Percentiles rank a stretch among this genome's conserved stretches.
phyloP scores from a whole-genome alignment of 2,888 invertebrate species.

The Ephialtes manifestator region DNA sequence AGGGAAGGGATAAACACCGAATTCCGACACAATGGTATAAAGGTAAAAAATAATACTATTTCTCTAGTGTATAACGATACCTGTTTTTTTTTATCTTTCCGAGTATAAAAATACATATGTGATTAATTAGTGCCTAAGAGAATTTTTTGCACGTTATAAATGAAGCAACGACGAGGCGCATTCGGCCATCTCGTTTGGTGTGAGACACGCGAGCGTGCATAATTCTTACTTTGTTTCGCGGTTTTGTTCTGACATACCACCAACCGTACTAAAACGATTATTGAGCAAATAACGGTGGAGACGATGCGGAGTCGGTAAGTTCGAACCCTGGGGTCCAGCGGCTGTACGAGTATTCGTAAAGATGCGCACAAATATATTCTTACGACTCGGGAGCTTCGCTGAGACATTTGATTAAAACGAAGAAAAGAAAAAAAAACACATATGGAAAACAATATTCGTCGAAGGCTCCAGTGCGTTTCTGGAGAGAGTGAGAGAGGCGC shows the following conservation, averaged over 20 bases:
- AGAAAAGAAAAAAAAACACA: conserved; percentile 20
- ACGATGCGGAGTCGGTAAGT: conserved; percentile 31
- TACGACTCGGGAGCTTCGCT: conserved; percentile 18
- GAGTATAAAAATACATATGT: conserved; percentile 74
- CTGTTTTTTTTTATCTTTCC: conserved; percentile 65
- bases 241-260: conserved; percentile 34
- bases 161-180: conserved; percentile 65
- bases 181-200: conserved; percentile 42
- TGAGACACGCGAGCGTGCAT: conserved; percentile 37
- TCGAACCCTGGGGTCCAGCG: conserved; percentile 22
- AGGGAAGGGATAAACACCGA: conserved; percentile 17
- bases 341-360: background rate
- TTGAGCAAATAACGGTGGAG: conserved; percentile 64
- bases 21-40: conserved; percentile 36
- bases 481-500: conserved; percentile 9
- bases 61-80: conserved; percentile 55
- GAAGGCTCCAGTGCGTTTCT: background rate
- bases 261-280: conserved; percentile 51
- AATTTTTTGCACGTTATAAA: conserved; percentile 66
- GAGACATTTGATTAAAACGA: conserved; percentile 25
- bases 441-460: conserved; percentile 28
- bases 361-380: conserved; percentile 15
- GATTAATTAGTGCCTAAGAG: conserved; percentile 71
- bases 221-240: conserved; percentile 43
- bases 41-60: conserved; percentile 58